Evolutionary conservation across 2,888 invertebrate genomes (phyloP).

Genomic region (Chironomus tentans): DNA sequence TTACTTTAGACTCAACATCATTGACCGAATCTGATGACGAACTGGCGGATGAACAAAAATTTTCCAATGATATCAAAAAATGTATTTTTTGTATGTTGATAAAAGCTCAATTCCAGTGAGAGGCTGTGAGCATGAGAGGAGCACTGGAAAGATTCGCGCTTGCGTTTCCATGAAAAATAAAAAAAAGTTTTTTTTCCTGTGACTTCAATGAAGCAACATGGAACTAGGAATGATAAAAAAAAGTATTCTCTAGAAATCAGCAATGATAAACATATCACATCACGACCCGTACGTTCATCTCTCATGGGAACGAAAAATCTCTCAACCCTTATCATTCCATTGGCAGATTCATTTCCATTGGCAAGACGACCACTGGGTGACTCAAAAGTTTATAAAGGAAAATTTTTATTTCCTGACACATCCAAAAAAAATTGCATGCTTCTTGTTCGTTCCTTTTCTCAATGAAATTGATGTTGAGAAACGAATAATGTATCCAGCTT

Average conservation of each 20-base stretch:
- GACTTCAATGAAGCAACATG: not conserved
- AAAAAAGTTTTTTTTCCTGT: not conserved
- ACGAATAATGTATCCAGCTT: too few species aligned
- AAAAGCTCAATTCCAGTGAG: conserved; percentile 1
- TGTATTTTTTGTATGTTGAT: too few species aligned
- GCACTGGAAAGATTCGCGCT: conserved; percentile 17
- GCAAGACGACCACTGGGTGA: not conserved
- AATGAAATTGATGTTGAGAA: too few species aligned
- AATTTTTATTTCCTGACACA: too few species aligned
- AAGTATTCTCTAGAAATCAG: not conserved
- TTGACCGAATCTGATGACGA: conserved; percentile 20
- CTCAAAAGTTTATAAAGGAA: not conserved
- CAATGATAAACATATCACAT: conserved; percentile 18
- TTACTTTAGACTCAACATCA: conserved; percentile 19
- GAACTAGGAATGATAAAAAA: too few species aligned
- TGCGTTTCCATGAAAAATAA: not conserved
- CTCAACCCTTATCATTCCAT: not conserved
- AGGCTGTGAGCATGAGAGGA: conserved; percentile 15
- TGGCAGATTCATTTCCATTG: not conserved
- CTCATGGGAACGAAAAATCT: conserved; percentile 9
- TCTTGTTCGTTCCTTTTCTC: too few species aligned
- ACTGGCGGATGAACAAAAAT: conserved; percentile 12
- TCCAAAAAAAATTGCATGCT: too few species aligned
- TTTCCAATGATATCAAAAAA: conserved; percentile 17
- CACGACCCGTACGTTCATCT: not conserved